These are phyloP conservation scores for Drosophila pegasa DNA, from an alignment of 2,888 invertebrate species.

Conservation along the genomic window DNA sequence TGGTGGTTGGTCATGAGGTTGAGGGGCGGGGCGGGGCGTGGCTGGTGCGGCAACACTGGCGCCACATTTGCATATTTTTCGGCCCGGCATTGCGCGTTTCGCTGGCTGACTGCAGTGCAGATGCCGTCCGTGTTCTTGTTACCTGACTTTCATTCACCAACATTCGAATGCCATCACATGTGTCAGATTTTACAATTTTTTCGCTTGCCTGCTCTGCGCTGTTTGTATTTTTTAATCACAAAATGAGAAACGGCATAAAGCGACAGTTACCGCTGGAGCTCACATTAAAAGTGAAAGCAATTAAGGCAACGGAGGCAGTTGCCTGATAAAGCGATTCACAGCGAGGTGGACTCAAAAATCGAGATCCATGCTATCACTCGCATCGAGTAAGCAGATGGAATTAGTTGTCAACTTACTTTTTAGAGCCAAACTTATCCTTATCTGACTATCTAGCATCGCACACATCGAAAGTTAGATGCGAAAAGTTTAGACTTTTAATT, in stretches of 20 bases:
- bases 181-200: constrained; percentile 41
- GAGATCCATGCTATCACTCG: not conserved
- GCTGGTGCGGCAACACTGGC: constrained; percentile 5
- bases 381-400: not conserved
- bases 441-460: not conserved
- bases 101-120: constrained; percentile 9
- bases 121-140: constrained; percentile 18
- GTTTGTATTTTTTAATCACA: constrained; percentile 19
- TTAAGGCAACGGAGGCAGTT: not conserved
- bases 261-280: not conserved
- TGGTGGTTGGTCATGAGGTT: not conserved
- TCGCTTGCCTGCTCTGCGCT: constrained; percentile 12
- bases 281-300: constrained; percentile 15
- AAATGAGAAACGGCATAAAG: constrained; percentile 18
- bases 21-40: not conserved
- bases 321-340: not conserved
- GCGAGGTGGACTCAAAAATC: not conserved
- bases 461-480: constrained; percentile 1
- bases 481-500: constrained; percentile 1
- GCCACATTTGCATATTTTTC: constrained; percentile 38
- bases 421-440: not conserved
- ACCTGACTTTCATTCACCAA: constrained; percentile 45
- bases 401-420: not conserved
- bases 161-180: constrained; percentile 42
- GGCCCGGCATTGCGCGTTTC: constrained; percentile 38